Evolutionary conservation across 2,113 vertebrate genomes (phyloP), one percentile per base, ranked within the genome.

Genomic region (Rhinopomastus cyanomelas): DNA sequence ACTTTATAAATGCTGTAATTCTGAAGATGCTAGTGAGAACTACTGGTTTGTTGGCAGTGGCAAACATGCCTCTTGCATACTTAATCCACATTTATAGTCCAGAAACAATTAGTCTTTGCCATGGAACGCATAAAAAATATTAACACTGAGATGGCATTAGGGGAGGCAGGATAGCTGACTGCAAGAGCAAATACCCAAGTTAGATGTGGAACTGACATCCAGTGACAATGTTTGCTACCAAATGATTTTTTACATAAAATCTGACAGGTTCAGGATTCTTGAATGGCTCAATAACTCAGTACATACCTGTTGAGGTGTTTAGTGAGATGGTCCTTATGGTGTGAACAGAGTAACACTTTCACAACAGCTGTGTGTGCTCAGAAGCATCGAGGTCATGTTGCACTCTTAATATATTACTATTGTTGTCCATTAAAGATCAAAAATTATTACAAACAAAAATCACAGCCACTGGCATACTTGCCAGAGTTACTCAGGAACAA

Each of bases 1-100:
- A 97, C 97, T 97, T 97, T 97, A 97, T 97, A 97, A 98, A 98
- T 97, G 96, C 95, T 97, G 95, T 96, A 97, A 97, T 95, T 97
- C 95, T 96, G 95, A 98, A 97, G 97, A 97, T 95, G 97, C 97
- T 97, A 97, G 96, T 86, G 96, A 97, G 97, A 97, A 97, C 97
- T 97, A 98, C 93, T 96, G 96, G 96, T 93, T 92, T 96, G 96
- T 61, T 97, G 97, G 96, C 97, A 97, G 96, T 94, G 88, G 95
- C 78, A 87, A 96, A 96, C 34, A 74, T 96, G 96, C 83, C 92
- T 97, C 97, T 96, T 90, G 97, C 96, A 97, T 98, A 97, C 96
- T 95, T 97, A 98, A 96, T 96, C 91, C 96, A 93, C 92, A 36
- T 39, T 90, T 90, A 81, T 81, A 92, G 91, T 96, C 94, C 97